A percentile compares a stretch with the other conserved stretches of the same genome.
phyloP scores from a whole-genome alignment of 37 sponge, comb jelly and placozoan genomes.

The Corticium candelabrum region DNA sequence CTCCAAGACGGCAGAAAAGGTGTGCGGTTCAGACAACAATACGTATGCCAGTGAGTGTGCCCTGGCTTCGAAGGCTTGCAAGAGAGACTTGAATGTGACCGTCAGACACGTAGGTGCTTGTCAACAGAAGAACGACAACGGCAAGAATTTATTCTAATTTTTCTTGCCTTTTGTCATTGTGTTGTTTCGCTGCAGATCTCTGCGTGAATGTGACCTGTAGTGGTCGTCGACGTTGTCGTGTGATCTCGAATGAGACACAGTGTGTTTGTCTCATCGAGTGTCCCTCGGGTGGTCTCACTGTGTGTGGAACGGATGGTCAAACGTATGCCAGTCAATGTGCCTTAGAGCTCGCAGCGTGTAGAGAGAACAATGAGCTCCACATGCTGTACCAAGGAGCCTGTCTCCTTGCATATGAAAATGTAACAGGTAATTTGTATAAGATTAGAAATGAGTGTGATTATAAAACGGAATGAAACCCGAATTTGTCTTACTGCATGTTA shows the following conservation, averaged over 20 bases:
- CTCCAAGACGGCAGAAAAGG: background rate
- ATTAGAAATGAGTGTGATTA: too few relatives aligned
- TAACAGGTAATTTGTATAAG: too few relatives aligned
- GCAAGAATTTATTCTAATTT: too few relatives aligned
- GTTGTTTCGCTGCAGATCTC: too few relatives aligned
- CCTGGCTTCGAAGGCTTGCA: background rate
- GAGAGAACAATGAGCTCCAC: too few relatives aligned
- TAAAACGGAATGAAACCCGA: too few relatives aligned
- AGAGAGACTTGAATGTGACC: background rate
- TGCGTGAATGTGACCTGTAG: too few relatives aligned
- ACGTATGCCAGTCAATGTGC: background rate
- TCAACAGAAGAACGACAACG: background rate
- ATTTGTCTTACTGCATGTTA: too few relatives aligned
- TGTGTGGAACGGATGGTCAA: background rate
- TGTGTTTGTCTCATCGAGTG: background rate
- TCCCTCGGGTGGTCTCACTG: background rate
- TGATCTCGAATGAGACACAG: background rate
- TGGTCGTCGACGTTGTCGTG: too few relatives aligned
- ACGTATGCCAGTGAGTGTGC: background rate
- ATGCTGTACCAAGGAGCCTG: too few relatives aligned
- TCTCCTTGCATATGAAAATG: too few relatives aligned
- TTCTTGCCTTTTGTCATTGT: too few relatives aligned
- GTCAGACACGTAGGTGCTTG: background rate
- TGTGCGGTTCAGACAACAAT: background rate
- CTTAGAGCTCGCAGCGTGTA: background rate